These are phyloP conservation scores for Dermochelys coriacea DNA, from an alignment of 2,797 vertebrate species.

Conservation along the genomic window DNA sequence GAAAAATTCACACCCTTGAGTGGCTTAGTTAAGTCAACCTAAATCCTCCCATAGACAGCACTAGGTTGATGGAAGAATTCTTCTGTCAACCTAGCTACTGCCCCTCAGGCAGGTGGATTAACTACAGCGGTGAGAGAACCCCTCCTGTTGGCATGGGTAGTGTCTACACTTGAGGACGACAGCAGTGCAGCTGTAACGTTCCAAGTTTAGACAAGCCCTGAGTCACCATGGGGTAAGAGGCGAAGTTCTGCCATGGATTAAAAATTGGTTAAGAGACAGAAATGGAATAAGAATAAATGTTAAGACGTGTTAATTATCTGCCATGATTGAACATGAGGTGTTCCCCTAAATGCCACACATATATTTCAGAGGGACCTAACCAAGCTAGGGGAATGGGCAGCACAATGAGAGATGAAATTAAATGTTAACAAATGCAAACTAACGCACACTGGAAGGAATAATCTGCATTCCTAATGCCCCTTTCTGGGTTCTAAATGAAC, in stretches of 20 bases:
- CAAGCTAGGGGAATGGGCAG: neutral
- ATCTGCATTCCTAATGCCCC: neutral
- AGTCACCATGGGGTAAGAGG: neutral
- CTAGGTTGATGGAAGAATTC: neutral
- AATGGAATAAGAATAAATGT: neutral
- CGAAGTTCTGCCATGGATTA: constrained; percentile 3
- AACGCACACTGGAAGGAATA: neutral
- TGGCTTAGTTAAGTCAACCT: neutral
- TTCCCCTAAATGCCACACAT: neutral
- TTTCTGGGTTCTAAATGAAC: neutral
- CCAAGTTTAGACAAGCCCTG: neutral
- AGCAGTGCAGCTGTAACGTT: neutral
- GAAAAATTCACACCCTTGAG: neutral
- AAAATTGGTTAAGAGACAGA: constrained; percentile 11
- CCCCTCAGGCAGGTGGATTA: neutral
- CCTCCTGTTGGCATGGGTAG: rapidly evolving
- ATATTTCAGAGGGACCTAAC: neutral
- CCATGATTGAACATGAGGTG: neutral
- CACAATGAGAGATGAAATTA: neutral
- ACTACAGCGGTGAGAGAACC: neutral
- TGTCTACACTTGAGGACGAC: neutral
- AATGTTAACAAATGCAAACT: neutral
- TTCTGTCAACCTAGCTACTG: neutral
- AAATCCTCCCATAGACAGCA: neutral
- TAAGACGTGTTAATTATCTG: neutral